These are phyloP conservation scores for Entomyzon cyanotis DNA, from an alignment of 2,113 vertebrate genomes.

Conservation along the genomic window DNA sequence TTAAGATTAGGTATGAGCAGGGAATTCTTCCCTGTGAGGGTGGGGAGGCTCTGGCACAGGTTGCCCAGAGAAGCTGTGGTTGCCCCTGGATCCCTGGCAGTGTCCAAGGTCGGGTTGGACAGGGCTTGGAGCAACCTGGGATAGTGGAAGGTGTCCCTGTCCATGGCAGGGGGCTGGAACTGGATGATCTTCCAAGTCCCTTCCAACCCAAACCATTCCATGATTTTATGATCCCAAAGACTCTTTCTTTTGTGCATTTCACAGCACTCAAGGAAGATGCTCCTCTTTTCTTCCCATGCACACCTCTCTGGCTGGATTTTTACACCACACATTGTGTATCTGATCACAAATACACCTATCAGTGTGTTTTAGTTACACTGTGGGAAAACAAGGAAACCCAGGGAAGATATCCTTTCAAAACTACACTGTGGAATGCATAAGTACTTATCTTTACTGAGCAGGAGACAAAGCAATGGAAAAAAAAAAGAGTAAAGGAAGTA, in stretches of 20 bases:
- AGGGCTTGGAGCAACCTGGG: fast-evolving
- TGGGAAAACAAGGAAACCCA: neutral
- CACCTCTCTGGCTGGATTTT: neutral
- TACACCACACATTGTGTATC: too few relatives aligned
- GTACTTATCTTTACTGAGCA: neutral
- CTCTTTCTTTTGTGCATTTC: neutral
- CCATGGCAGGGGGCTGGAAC: neutral
- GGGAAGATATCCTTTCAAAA: neutral
- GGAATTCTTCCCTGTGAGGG: neutral
- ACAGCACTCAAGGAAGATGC: neutral
- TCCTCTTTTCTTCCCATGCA: neutral
- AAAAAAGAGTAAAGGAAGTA: neutral
- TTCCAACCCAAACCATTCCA: neutral
- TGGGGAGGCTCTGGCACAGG: neutral
- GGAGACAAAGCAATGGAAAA: neutral
- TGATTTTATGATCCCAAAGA: fast-evolving
- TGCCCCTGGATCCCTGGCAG: neutral
- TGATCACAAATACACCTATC: neutral
- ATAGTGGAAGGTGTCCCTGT: fast-evolving
- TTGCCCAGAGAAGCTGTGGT: neutral
- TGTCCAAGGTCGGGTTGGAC: fast-evolving
- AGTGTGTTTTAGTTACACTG: fast-evolving
- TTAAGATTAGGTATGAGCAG: neutral
- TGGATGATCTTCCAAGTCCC: neutral
- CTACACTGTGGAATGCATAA: neutral